Evolutionary conservation across 35 echinoderm and acorn worm species (phyloP).

Genomic region (Amphiura filiformis): DNA sequence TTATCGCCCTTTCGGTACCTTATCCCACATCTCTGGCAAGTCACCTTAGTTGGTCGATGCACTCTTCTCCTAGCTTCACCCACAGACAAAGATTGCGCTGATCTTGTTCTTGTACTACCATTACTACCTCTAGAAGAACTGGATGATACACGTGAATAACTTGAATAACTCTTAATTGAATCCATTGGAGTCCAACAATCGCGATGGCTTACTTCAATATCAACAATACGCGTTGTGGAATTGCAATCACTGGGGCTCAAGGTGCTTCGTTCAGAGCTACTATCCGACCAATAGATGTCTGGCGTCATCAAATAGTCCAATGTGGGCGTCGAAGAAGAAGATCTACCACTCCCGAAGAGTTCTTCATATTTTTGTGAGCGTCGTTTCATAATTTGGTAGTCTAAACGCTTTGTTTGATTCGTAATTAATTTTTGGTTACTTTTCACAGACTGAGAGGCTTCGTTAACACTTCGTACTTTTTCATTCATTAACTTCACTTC

Average conservation of each 20-base stretch:
- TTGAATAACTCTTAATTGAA: not conserved
- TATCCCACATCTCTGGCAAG: not conserved
- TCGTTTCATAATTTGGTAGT: not conserved
- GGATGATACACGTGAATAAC: not conserved
- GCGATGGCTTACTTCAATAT: not conserved
- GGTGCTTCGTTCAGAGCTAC: not conserved
- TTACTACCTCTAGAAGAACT: not conserved
- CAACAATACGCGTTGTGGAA: not conserved
- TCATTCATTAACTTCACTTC: not conserved
- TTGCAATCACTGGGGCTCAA: not conserved
- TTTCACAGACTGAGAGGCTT: not conserved
- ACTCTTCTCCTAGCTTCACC: no score
- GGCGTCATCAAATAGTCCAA: not conserved
- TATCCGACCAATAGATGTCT: no score
- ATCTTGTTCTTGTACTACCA: not conserved
- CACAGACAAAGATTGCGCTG: not conserved
- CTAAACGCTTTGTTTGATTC: not conserved
- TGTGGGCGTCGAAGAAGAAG: not conserved
- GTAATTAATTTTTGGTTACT: not conserved
- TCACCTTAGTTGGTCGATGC: not conserved
- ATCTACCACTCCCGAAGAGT: not conserved
- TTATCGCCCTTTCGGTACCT: not conserved
- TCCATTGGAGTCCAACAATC: not conserved
- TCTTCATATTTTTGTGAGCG: not conserved
- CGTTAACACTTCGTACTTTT: not conserved